Base-by-base conservation (phyloP, 2,888 invertebrate genomes). In the Sylvicola cinctus region DNA sequence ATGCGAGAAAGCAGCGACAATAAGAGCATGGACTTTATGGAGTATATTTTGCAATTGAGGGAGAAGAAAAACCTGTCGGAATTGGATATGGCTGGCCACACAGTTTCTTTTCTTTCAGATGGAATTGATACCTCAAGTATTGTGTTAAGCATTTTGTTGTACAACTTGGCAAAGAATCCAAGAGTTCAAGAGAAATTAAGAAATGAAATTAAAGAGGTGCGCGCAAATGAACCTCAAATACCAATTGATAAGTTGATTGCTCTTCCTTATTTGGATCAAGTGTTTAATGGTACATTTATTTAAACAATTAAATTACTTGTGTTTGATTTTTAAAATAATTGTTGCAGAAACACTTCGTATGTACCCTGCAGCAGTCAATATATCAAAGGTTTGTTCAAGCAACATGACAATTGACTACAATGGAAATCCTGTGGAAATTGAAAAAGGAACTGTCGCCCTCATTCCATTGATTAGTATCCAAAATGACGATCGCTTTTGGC, bases 401-500 rank as follows among this genome's bases (percentile, higher is more conserved):
- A 28, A 29, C 1, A 34, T 38, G 4, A 36, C 38, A 11, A 5
- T 41, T 12, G 16, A 29, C 1, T 16, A 33, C 2, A 31, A 31
- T 3, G 35, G 37, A 8, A 36, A 35, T 17, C 33, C 32, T 27
- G 14, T 35, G 2, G 13, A 3, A 3, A 20, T 38, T 14, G 30
- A 30, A 6, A 13, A 17, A 7, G 29, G 20, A 8, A 13, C 10
- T 4, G 17, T 35, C 5, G 14, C 29, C 1, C n/a, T 29, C 7
- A 42, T 48, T 20, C 45, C 46, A 3, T 12, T 41, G 3, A 39
- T 42, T 23, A 39, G 35, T n/a, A 30, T 66, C 10, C 66, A 67
- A 35, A 50, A 48, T 23, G 62, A 66, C 46, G 52, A 59, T 2
- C 46, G 58, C 7, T 54, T 58, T 42, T 66, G 51, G 43, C 58